Conservation (phyloP, 2,113 vertebrate species). For the Mirza zaza region DNA sequence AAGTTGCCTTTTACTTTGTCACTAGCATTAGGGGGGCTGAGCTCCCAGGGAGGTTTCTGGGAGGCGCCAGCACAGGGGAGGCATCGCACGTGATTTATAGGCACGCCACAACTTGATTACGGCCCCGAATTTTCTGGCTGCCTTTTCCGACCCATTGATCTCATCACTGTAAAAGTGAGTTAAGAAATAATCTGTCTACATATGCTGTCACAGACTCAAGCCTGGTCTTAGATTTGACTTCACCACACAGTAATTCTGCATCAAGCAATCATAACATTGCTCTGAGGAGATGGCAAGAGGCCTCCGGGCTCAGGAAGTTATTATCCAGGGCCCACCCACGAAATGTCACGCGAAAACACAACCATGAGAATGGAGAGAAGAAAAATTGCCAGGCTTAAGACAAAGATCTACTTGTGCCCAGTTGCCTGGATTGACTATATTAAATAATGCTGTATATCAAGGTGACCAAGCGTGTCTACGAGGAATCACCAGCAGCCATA, state of each 20-base stretch:
- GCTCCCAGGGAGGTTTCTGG: background rate
- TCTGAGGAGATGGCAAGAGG: background rate
- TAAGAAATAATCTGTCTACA: constrained; percentile 63
- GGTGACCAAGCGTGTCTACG: background rate
- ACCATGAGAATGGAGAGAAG: background rate
- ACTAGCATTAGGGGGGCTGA: background rate
- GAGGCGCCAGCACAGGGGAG: background rate
- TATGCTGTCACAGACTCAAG: background rate
- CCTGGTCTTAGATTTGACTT: background rate
- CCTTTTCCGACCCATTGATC: constrained; percentile 57
- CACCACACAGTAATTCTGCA: background rate
- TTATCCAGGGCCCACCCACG: background rate
- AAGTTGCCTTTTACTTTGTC: constrained; percentile 58
- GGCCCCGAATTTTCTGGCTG: constrained; percentile 47
- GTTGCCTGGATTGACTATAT: background rate
- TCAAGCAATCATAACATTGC: background rate
- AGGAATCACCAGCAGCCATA: background rate
- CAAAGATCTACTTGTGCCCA: background rate
- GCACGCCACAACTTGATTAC: constrained; percentile 4
- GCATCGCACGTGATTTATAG: background rate
- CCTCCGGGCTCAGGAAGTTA: background rate
- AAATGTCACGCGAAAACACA: background rate
- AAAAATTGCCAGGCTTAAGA: background rate
- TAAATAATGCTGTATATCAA: background rate
- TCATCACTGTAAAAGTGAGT: constrained; percentile 46